Percentiles rank a stretch among this genome's conserved stretches.
Conservation (phyloP, 2,113 vertebrate species). For the Thalassarche chlororhynchos region DNA sequence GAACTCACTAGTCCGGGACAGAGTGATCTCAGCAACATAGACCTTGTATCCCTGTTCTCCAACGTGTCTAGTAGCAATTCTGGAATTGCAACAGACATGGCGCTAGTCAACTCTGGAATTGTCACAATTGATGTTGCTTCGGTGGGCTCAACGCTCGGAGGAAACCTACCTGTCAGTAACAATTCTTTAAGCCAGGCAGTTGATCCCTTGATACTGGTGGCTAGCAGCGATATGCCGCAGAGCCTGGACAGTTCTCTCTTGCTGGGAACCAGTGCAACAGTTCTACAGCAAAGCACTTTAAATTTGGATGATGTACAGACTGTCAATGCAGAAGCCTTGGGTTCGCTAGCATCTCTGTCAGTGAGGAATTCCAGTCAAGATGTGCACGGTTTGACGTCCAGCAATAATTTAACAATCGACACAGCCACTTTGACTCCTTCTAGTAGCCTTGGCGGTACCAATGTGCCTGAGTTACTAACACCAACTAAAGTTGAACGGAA, state of each 20-base stretch:
- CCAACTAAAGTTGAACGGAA: constrained; percentile 79
- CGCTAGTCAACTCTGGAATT: constrained; percentile 87
- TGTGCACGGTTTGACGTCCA: constrained; percentile 80
- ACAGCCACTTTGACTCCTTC: constrained; percentile 72
- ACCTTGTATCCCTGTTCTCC: constrained; percentile 92
- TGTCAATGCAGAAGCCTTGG: constrained; percentile 85
- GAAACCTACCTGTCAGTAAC: constrained; percentile 60
- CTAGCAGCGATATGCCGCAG: constrained; percentile 79
- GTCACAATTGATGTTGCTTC: constrained; percentile 90
- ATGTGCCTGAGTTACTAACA: constrained; percentile 78
- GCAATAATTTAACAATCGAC: constrained; percentile 74
- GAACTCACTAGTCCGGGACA: constrained; percentile 86
- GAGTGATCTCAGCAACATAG: constrained; percentile 86
- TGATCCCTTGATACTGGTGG: constrained; percentile 89
- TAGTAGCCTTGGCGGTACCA: constrained; percentile 63
- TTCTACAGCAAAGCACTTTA: constrained; percentile 86
- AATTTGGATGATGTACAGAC: constrained; percentile 88
- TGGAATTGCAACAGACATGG: constrained; percentile 83
- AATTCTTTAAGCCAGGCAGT: constrained; percentile 79
- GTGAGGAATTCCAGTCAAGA: constrained; percentile 78
- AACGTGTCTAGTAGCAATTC: constrained; percentile 73
- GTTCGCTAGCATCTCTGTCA: constrained; percentile 82
- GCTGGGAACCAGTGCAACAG: constrained; percentile 72
- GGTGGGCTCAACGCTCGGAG: constrained; percentile 78
- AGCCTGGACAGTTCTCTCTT: constrained; percentile 83